Evolutionary conservation across 2,888 invertebrate species (phyloP), one percentile per base, ranked within the genome.

Genomic region (Andrena minutula): DNA sequence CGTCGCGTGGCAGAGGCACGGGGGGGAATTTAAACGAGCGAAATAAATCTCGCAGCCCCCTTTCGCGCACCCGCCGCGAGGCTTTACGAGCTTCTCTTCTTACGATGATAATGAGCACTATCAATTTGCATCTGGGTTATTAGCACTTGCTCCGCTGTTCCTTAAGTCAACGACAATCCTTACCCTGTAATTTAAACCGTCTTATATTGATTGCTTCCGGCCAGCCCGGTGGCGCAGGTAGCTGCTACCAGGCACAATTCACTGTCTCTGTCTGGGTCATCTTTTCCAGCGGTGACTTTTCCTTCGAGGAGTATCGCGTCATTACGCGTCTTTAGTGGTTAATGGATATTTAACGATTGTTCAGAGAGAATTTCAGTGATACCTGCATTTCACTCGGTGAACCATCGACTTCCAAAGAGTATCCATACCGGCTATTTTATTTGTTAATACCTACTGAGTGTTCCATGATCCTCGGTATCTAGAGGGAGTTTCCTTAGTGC

Each of bases 61-160:
- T 76, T 76, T 79, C 70, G 35, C 71, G 56, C 56, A 26, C 56
- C 23, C 56, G 56, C 64, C 60, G 53, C 30, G 56, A 56, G 56
- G 51, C 78, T 84, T 84, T 75, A 78, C 77, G 72, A 77, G 60
- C 16, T 70, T 60, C 51, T 51, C 70, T 76, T 73, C 73, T 63
- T 70, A 35, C 78, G 73, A 82, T 72, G 86, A 86, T 86, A 85
- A 85, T 85, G 76, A 85, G 72, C 47, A 26, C 83, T 82, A 85
- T 85, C 79, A 79, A 85, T 85, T 86, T 85, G 75, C 79, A 79
- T 85, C 79, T 74, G 64, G 73, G 79, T 83, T 86, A 85, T 72
- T 79, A 82, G 78, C 82, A 63, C 64, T 83, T 47, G 79, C 75
- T 49, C 63, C 70, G 66, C 51, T 41, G 83, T 73, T 76, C 73